Evolutionary conservation across 2,113 vertebrate genomes (phyloP), one percentile per base, ranked within the genome.

Genomic region (Zapus hudsonius): DNA sequence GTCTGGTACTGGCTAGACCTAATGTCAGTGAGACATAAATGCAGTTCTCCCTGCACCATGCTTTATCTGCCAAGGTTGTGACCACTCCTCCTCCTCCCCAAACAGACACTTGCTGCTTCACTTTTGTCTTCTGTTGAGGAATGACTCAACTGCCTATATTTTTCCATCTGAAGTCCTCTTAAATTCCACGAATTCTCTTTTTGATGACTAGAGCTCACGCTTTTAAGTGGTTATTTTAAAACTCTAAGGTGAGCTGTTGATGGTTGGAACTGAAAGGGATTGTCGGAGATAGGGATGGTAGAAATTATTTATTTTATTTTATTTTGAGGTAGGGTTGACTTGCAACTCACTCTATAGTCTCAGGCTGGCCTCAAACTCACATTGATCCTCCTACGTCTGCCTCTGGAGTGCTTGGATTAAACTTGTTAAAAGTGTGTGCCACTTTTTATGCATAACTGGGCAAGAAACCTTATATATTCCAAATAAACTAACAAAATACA

Each of bases 141-240:
- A 72, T 63, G 42, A 87, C 42, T 79, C 38, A 36, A 63, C 44
- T 59, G 63, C n/a, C 52, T 29, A 0, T 15, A 44, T 59, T 79
- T 87, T 47, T 90, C 66, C 36, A 79, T 36, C 59, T 80, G 81
- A 72, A 16, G 5, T 20, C 47, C 82, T 44, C 27, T 74, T 67
- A 82, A 92, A 63, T 55, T 52, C 20, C 38, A 61, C 15, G 57
- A 78, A 38, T 87, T 59, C 76, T 93, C 64, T 79, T 40, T 25
- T 20, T 27, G 7, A 63, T n/a, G 70, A 79, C 31, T 75, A n/a
- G 0, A 47, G 57, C 40, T 88, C 52, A 57, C 75, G 16, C 31
- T 83, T 86, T 27, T 57, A 88, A 78, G 57, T 57, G 11, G 61
- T 64, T 82, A 22, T 72, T 92, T 93, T 81, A 92, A 67, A 82